Base-by-base conservation (phyloP, 2,113 vertebrate genomes). In the Herpailurus yagouaroundi region DNA sequence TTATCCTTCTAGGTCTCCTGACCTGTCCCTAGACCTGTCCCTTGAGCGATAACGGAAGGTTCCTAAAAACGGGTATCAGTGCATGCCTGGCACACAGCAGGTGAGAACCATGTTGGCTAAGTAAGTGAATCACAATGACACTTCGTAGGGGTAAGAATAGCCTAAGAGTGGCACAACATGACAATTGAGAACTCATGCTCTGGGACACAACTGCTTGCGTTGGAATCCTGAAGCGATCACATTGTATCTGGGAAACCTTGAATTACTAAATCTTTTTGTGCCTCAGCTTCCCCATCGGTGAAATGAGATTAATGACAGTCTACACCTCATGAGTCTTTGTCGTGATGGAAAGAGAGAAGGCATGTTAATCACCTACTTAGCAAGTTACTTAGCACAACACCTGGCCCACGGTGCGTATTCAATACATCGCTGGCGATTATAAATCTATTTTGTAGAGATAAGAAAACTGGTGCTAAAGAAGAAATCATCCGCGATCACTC, bases 401-500 rank as follows among this genome's bases (percentile, higher is more conserved):
- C 50, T 76, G 29, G 74, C 5, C 57, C 66, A 71, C 6, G 27
- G 2, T 29, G 5, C 31, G 55, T 83, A 57, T n/a, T 68, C 69
- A 57, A 4, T 74, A 48, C 5, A 33, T 23, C 11, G 5, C 50
- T 87, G 60, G n/a, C 36, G 69, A 60, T 45, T 85, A 41, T 31
- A 38, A 48, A 82, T 82, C 48, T 79, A 38, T 91, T 87, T 84
- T 76, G 31, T 69, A 89, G 50, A 74, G 19, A 63, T 85, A 45
- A 81, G 52, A 93, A 97, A 93, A 92, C 31, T 33, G 15, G 29
- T 41, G 36, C 45, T 73, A 55, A 60, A 89, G 60, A 94, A 63
- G 63, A 71, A 91, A 93, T 60, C 68, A 50, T 1, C 12, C 33
- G 57, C 63, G 45, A 74, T 80, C 36, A 97, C 15, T 77, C 7